A percentile compares a stretch with the other conserved stretches of the same genome.
Conservation (phyloP, 2,888 invertebrate species). For the Leptopterna dolabrata region DNA sequence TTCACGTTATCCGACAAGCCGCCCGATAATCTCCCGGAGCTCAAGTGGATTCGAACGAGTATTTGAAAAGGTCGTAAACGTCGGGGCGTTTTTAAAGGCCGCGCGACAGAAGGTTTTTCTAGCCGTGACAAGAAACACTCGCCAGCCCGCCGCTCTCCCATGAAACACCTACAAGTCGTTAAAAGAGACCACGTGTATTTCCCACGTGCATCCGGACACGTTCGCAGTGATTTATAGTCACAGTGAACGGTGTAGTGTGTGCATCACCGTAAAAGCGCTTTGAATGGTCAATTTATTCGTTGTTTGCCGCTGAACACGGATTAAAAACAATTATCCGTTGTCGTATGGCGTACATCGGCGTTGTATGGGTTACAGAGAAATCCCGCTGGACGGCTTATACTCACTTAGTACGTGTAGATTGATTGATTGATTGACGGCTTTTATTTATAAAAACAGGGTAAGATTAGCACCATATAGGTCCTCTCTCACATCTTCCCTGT, state of each 20-base stretch:
- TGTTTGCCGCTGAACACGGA: too few species aligned
- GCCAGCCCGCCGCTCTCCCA: not conserved
- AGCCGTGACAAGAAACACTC: not conserved
- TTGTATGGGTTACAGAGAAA: too few species aligned
- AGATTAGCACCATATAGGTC: too few species aligned
- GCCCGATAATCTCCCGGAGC: not conserved
- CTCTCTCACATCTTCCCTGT: too few species aligned
- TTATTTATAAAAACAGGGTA: too few species aligned
- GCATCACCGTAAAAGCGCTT: not conserved
- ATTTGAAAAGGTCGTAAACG: not conserved
- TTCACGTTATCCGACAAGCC: not conserved
- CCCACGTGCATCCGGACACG: not conserved
- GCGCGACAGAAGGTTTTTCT: not conserved
- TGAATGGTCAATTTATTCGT: not conserved
- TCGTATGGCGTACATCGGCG: too few species aligned
- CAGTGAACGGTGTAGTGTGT: too few species aligned
- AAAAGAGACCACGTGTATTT: not conserved
- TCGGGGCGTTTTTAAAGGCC: not conserved
- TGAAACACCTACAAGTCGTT: not conserved
- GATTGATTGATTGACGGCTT: too few species aligned
- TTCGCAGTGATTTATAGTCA: not conserved
- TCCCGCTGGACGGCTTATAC: too few species aligned
- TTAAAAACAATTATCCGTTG: too few species aligned
- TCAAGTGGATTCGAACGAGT: not conserved
- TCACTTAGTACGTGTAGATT: too few species aligned